Conservation (phyloP, 2,113 vertebrate genomes). For the Xenopus borealis region DNA sequence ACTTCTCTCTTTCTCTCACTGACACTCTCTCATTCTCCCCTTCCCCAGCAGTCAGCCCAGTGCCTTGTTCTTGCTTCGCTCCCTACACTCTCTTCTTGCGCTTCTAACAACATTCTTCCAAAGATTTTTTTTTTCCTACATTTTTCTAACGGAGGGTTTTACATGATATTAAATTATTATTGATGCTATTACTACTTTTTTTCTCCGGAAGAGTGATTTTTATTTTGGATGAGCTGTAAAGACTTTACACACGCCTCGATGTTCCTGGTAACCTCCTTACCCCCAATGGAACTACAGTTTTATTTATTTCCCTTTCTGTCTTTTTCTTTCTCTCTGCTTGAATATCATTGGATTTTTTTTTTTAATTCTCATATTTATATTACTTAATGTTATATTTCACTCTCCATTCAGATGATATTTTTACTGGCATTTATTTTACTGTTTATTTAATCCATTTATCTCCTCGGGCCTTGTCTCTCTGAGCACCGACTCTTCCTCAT, state of each 20-base stretch:
- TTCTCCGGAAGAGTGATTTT: too few relatives aligned
- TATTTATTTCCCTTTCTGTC: neutral
- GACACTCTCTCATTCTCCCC: slow-evolving; percentile 54
- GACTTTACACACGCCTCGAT: slow-evolving; percentile 38
- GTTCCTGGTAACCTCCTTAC: slow-evolving; percentile 38
- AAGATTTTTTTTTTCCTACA: neutral
- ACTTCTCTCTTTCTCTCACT: slow-evolving; percentile 48
- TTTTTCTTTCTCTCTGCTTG: neutral
- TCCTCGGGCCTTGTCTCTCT: neutral
- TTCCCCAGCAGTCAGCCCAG: slow-evolving; percentile 32
- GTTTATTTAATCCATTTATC: neutral
- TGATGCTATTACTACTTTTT: too few relatives aligned
- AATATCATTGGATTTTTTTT: neutral
- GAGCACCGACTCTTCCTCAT: too few relatives aligned
- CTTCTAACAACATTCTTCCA: neutral
- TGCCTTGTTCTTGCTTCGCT: slow-evolving; percentile 2
- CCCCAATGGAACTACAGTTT: slow-evolving; percentile 16
- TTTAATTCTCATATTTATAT: neutral
- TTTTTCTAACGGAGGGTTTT: too few relatives aligned
- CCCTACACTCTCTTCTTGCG: neutral
- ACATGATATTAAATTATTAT: too few relatives aligned
- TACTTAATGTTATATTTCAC: neutral
- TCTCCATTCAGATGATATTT: neutral
- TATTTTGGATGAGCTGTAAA: slow-evolving; percentile 46
- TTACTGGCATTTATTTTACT: neutral